Conservation (phyloP, 2,113 vertebrate species). For the Clarias macrocephalus region DNA sequence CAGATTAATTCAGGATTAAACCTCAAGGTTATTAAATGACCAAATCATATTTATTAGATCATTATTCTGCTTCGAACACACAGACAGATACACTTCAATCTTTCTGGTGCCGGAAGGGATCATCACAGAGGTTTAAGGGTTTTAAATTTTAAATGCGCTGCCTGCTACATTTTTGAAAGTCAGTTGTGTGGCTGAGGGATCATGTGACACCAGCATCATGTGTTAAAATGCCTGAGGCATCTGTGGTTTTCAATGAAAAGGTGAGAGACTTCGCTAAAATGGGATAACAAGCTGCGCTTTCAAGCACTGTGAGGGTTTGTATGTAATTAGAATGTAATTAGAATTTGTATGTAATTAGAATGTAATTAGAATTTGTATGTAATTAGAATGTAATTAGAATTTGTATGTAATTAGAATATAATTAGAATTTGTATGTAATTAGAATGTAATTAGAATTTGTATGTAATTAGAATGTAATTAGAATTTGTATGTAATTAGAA, state of each 20-base stretch:
- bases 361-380: too few species aligned
- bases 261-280: background rate
- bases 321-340: constrained; percentile 4
- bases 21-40: constrained; percentile 22
- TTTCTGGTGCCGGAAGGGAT: background rate
- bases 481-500: background rate
- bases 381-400: too few species aligned
- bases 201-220: constrained; percentile 4
- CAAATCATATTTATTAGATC: constrained; percentile 22
- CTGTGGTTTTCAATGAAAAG: background rate
- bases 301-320: background rate
- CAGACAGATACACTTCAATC: background rate
- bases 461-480: too few species aligned
- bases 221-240: background rate
- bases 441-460: too few species aligned
- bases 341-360: background rate
- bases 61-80: constrained; percentile 6
- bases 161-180: constrained; percentile 17
- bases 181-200: background rate
- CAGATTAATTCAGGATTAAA: constrained; percentile 23
- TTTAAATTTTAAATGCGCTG: constrained; percentile 5
- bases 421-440: background rate
- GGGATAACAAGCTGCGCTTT: background rate
- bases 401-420: background rate
- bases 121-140: constrained; percentile 3